Base-by-base conservation (phyloP, 1,140 invertebrate species). In the Orius insidiosus region DNA sequence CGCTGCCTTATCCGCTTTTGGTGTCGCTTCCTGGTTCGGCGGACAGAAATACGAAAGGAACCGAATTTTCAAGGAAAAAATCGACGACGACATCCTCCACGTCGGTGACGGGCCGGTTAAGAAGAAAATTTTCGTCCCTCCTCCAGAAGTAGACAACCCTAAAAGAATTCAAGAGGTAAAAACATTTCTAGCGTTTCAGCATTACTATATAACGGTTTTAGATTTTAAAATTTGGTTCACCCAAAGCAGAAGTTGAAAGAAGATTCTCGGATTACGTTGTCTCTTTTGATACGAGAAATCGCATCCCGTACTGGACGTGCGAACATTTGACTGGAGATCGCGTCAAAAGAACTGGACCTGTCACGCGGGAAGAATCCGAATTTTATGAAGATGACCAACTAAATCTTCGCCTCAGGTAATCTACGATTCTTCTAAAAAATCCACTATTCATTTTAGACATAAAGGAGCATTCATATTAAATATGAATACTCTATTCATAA, bases 291-390 rank as follows among this genome's bases (percentile, higher is more conserved):
- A 70, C 79, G 50, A 69, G 87, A 52, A 93, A 80, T 49, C 68
- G 85, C 51, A 79, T 88, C 36, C 79, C 94, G 2, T 74, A 93
- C 62, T 98, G 95, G 95, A 93, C 97, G 1, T 89, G 96, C 62
- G 95, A 98, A 63, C 93, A 98, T 62, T 62, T 98, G 7, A 93
- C 84, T 0, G 71, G 72, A 46, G 78, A 86, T 3, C 72, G 71
- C 49, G 60, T 96, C 5, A 71, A 72, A 48, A 59, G 63, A 16
- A 84, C 83, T 56, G 68, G 76, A 5, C 60, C 64, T 7, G 77
- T 94, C 2, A 78, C 93, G 57, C 67, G 88, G 43, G 68, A 76
- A 1, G 82, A 83, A 58, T 89, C 82, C 65, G 76, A 86, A 39
- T 98, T 98, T 65, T 71, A 62, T 48, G 72, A 83, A 54, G 92